phyloP scores from a whole-genome alignment of 1,140 invertebrate species.

The Bombus polaris region DNA sequence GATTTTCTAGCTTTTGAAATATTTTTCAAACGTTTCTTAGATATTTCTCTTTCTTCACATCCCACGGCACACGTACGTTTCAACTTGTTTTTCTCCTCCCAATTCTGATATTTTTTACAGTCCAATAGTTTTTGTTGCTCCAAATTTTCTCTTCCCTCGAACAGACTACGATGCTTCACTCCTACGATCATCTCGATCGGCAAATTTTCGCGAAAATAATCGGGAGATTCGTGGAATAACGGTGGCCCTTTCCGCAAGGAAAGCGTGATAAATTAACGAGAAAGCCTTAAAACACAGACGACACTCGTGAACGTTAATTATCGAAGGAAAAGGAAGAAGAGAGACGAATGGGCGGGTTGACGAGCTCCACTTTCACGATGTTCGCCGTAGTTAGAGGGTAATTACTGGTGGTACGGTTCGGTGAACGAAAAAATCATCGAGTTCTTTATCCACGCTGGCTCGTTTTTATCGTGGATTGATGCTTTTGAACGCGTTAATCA shows the following conservation, averaged over 20 bases:
- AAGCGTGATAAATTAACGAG: slow-evolving; percentile 1
- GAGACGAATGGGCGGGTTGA: neutral
- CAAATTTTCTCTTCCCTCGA: too few relatives aligned
- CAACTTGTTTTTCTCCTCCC: fast-evolving
- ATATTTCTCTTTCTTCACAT: neutral
- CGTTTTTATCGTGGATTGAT: slow-evolving; percentile 20
- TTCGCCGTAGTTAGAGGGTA: slow-evolving; percentile 24
- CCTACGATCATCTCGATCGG: neutral
- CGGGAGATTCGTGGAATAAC: neutral
- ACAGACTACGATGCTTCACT: too few relatives aligned
- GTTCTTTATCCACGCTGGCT: neutral
- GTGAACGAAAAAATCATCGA: slow-evolving; percentile 40
- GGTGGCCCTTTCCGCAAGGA: neutral
- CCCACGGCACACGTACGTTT: neutral
- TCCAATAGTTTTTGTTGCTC: too few relatives aligned
- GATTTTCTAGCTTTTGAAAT: too few relatives aligned
- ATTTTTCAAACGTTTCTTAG: too few relatives aligned
- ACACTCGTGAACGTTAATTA: slow-evolving; percentile 40
- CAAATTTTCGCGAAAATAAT: neutral
- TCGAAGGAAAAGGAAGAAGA: neutral
- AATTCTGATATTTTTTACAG: too few relatives aligned
- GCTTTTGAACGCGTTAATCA: neutral
- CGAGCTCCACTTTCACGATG: slow-evolving; percentile 38
- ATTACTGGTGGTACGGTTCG: slow-evolving; percentile 37
- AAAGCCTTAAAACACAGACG: slow-evolving; percentile 6